These are phyloP conservation scores for Pararge aegeria DNA, from an alignment of 1,140 invertebrate genomes.

Conservation along the genomic window DNA sequence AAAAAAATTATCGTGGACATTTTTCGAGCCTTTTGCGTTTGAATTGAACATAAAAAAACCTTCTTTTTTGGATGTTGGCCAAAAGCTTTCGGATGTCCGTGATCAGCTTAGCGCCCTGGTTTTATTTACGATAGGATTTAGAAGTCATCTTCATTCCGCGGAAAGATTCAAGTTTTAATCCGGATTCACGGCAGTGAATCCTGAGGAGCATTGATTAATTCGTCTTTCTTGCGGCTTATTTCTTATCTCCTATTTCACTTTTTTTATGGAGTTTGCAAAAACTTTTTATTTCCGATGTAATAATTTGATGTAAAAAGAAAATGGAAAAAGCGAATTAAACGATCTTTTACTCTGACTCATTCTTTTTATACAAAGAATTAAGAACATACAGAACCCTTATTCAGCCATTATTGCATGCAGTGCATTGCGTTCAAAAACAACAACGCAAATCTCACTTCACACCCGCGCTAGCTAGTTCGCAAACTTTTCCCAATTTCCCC, in stretches of 20 bases:
- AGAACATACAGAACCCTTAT: too few species aligned
- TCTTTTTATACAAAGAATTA: too few species aligned
- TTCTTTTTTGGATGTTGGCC: constrained; percentile 22
- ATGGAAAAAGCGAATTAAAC: neutral
- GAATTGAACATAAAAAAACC: constrained; percentile 7
- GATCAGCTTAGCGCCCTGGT: constrained; percentile 28
- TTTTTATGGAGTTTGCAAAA: neutral
- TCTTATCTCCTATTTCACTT: constrained; percentile 3
- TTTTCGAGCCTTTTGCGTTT: constrained; percentile 10
- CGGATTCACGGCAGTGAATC: constrained; percentile 16
- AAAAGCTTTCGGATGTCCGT: constrained; percentile 30
- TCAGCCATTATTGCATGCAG: too few species aligned
- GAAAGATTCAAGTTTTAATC: constrained; percentile 35
- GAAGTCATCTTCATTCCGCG: constrained; percentile 25
- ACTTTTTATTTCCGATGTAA: neutral
- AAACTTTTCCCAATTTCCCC: too few species aligned
- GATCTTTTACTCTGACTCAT: too few species aligned
- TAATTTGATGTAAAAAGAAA: neutral
- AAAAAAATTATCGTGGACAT: constrained; percentile 6
- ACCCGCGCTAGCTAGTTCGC: too few species aligned
- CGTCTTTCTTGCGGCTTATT: constrained; percentile 14
- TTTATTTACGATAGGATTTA: constrained; percentile 33
- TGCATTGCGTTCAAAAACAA: too few species aligned
- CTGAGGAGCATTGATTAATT: constrained; percentile 24
- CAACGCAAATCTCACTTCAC: too few species aligned